These are phyloP conservation scores for Sceliomorpha sp. DNA, from an alignment of 2,888 invertebrate species.

Conservation along the genomic window DNA sequence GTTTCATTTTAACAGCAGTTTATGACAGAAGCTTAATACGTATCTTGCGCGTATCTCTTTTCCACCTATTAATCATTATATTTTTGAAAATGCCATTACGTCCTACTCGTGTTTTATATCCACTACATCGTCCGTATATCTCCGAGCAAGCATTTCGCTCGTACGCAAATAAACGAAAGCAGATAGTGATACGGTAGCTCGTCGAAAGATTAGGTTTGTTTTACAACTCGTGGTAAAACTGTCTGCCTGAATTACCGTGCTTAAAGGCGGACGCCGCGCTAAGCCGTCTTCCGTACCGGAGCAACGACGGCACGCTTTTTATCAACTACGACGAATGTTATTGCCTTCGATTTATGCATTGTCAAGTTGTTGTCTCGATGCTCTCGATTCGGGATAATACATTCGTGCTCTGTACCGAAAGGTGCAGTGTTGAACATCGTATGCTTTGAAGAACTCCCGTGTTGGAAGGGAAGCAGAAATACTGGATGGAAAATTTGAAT, in stretches of 20 bases:
- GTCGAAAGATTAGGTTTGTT: slow-evolving; percentile 78
- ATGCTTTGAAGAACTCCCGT: too few species aligned
- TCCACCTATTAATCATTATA: too few species aligned
- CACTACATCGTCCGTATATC: slow-evolving; percentile 33
- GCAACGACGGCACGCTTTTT: slow-evolving; percentile 37
- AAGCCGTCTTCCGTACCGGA: slow-evolving; percentile 37
- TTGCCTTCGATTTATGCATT: slow-evolving; percentile 37
- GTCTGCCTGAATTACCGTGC: slow-evolving; percentile 72
- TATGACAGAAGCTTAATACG: too few species aligned
- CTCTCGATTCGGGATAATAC: slow-evolving; percentile 32
- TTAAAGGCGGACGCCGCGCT: slow-evolving; percentile 62
- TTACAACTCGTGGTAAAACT: slow-evolving; percentile 79
- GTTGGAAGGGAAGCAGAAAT: too few species aligned
- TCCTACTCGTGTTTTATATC: slow-evolving; percentile 36
- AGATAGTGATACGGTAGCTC: slow-evolving; percentile 76
- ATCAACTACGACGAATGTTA: slow-evolving; percentile 47
- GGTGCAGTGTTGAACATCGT: too few species aligned
- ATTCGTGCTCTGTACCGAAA: slow-evolving; percentile 17
- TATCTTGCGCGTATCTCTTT: too few species aligned
- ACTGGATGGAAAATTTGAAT: too few species aligned
- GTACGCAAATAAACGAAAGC: slow-evolving; percentile 66
- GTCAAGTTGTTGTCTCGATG: slow-evolving; percentile 18
- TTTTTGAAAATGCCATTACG: slow-evolving; percentile 25
- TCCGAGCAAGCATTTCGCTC: slow-evolving; percentile 38
- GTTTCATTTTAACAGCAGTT: too few species aligned